phyloP scores from a whole-genome alignment of 2,113 vertebrate species.

The Acanthisitta chloris region DNA sequence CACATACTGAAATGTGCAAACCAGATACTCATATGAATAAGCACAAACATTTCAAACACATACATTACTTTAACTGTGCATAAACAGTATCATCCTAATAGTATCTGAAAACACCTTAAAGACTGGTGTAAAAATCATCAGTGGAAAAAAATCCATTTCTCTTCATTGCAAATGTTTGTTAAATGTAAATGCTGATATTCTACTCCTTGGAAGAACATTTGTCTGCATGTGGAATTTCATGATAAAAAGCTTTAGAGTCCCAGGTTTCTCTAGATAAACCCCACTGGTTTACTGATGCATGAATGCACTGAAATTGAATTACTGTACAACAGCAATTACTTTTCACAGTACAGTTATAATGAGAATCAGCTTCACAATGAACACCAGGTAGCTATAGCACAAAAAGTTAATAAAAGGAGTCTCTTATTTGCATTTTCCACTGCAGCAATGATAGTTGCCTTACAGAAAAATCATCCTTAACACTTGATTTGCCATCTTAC shows the following conservation, averaged over 20 bases:
- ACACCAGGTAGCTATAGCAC: constrained; percentile 61
- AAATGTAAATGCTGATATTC: constrained; percentile 76
- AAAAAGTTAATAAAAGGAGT: constrained; percentile 52
- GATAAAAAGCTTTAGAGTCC: constrained; percentile 86
- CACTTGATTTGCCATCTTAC: constrained; percentile 35
- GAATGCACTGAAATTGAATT: constrained; percentile 88
- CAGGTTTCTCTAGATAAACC: constrained; percentile 83
- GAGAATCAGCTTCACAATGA: constrained; percentile 70
- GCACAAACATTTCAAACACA: background rate
- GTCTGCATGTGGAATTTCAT: constrained; percentile 78
- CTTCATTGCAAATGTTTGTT: constrained; percentile 66
- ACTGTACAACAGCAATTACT: constrained; percentile 87
- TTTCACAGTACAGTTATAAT: constrained; percentile 76
- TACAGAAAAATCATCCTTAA: constrained; percentile 51
- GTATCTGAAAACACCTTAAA: constrained; percentile 15
- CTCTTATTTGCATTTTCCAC: constrained; percentile 40
- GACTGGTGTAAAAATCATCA: constrained; percentile 45
- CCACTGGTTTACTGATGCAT: constrained; percentile 77
- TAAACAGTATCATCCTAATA: constrained; percentile 4
- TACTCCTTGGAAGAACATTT: constrained; percentile 64
- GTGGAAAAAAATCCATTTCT: constrained; percentile 50
- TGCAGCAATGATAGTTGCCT: constrained; percentile 21
- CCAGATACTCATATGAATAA: background rate
- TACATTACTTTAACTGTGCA: background rate
- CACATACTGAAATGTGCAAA: background rate